Percentiles rank a stretch among this genome's conserved stretches.
These are phyloP conservation scores for Turdus rufiventris DNA, from an alignment of 2,113 vertebrate genomes.

Conservation along the genomic window DNA sequence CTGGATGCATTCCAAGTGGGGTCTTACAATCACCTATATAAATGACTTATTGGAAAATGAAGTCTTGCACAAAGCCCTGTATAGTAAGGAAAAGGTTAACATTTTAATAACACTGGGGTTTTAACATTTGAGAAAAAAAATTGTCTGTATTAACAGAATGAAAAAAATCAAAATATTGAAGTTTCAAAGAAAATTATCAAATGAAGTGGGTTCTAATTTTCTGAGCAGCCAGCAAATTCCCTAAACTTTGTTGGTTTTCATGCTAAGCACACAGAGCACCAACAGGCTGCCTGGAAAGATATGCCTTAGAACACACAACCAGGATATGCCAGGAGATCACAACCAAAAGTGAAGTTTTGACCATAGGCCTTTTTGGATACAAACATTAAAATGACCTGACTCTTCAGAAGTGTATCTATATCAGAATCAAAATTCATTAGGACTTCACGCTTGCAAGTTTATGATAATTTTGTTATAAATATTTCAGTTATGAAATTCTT, in stretches of 20 bases:
- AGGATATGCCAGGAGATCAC: not conserved
- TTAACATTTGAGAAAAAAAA: not conserved
- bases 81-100: not conserved
- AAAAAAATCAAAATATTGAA: not conserved
- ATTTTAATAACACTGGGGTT: not conserved
- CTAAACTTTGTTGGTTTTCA: not conserved
- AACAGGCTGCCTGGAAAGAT: not conserved
- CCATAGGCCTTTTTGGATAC: not conserved
- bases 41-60: not conserved
- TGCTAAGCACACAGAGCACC: rapidly evolving
- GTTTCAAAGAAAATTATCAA: not conserved
- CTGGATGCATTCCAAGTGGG: not conserved
- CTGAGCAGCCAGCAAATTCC: too few relatives aligned
- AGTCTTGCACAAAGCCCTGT: not conserved
- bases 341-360: not conserved
- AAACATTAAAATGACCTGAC: not conserved
- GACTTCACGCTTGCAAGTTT: not conserved
- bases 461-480: not conserved
- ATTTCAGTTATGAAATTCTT: not conserved
- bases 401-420: not conserved
- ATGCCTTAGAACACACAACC: not conserved
- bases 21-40: not conserved
- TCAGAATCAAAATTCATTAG: not conserved
- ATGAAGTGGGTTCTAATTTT: not conserved
- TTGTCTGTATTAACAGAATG: not conserved